phyloP scores from a whole-genome alignment of 2,888 invertebrate genomes.

The Epicampocera succincta region DNA sequence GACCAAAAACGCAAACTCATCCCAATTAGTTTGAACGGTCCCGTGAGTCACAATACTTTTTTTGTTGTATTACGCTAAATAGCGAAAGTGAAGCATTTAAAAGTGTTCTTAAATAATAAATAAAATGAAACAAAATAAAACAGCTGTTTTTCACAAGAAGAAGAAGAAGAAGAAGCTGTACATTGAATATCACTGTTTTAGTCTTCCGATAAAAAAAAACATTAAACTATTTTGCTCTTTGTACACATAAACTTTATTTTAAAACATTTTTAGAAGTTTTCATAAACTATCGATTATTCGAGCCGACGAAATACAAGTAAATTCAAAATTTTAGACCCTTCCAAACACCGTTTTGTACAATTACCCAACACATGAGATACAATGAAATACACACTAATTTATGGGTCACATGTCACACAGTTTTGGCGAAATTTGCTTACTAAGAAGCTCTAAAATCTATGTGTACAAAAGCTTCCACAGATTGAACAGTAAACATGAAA shows the following conservation, averaged over 20 bases:
- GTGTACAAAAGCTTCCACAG: conserved; percentile 64
- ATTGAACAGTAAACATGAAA: conserved; percentile 18
- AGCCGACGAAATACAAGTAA: too few relatives aligned
- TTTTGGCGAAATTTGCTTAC: conserved; percentile 10
- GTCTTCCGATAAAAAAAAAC: conserved; percentile 39
- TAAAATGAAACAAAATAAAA: too few relatives aligned
- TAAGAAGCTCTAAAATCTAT: conserved; percentile 55
- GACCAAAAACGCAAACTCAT: too few relatives aligned
- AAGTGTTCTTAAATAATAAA: too few relatives aligned
- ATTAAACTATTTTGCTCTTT: conserved; percentile 40
- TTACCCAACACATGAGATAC: neutral
- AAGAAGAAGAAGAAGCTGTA: conserved; percentile 2
- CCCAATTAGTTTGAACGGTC: too few relatives aligned
- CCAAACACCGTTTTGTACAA: neutral
- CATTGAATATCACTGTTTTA: conserved; percentile 62
- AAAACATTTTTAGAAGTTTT: neutral
- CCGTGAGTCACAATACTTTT: too few relatives aligned
- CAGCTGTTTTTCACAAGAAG: too few relatives aligned
- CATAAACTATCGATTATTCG: too few relatives aligned
- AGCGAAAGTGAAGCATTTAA: too few relatives aligned
- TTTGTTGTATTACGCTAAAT: too few relatives aligned
- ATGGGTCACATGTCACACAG: neutral
- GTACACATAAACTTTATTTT: conserved; percentile 65
- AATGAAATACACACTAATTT: too few relatives aligned
- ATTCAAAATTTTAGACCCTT: neutral